A percentile compares a stretch with the other conserved stretches of the same genome.
Conservation (phyloP, 2,888 invertebrate species). For the Ectemnius continuus region DNA sequence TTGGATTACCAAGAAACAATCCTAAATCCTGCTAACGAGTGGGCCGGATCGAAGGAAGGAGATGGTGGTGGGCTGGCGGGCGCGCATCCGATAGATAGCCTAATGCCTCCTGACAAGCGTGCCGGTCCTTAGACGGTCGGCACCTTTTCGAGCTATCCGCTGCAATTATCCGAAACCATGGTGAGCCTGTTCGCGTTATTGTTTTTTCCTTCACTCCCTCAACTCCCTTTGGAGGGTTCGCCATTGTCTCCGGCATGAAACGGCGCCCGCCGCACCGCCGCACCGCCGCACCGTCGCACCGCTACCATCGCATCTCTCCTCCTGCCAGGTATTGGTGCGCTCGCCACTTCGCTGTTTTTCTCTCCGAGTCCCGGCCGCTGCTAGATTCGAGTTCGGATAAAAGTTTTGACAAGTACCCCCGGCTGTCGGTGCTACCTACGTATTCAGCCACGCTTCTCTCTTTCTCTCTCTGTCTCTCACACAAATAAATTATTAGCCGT, state of each 20-base stretch:
- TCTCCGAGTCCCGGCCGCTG: slow-evolving; percentile 18
- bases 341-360: slow-evolving; percentile 57
- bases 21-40: slow-evolving; percentile 66
- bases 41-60: slow-evolving; percentile 43
- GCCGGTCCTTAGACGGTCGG: slow-evolving; percentile 60
- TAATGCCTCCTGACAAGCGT: slow-evolving; percentile 70
- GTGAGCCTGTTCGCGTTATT: slow-evolving; percentile 49
- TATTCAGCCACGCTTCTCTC: too few species aligned
- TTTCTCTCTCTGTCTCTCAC: too few species aligned
- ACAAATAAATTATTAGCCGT: too few species aligned
- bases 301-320: slow-evolving; percentile 16
- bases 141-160: slow-evolving; percentile 70
- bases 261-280: background rate
- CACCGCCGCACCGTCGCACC: too few species aligned
- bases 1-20: slow-evolving; percentile 72
- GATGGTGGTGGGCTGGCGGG: slow-evolving; percentile 41
- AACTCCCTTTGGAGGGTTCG: background rate
- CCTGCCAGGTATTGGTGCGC: slow-evolving; percentile 27
- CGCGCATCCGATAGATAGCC: slow-evolving; percentile 56
- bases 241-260: slow-evolving; percentile 40
- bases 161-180: slow-evolving; percentile 73
- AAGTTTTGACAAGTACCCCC: slow-evolving; percentile 71
- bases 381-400: slow-evolving; percentile 65
- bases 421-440: background rate
- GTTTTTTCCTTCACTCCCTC: slow-evolving; percentile 32